Conservation (phyloP, 2,797 vertebrate genomes). For the Macrochelys suwanniensis region DNA sequence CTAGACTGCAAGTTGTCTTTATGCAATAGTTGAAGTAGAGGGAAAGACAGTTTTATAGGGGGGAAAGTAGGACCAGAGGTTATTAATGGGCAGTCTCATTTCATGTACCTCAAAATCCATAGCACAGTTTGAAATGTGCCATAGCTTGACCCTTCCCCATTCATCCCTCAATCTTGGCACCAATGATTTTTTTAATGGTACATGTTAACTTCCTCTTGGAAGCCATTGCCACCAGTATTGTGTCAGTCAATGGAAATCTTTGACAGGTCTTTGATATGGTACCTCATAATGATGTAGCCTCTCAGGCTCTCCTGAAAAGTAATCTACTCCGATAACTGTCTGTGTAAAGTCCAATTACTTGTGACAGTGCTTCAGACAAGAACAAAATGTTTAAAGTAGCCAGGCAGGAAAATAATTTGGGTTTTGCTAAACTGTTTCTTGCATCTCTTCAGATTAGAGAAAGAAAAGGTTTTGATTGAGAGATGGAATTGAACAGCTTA, state of each 20-base stretch:
- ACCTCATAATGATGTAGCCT: not conserved
- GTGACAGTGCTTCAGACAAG: not conserved
- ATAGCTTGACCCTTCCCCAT: not conserved
- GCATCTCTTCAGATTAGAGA: not conserved
- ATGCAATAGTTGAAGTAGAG: not conserved
- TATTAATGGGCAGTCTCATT: not conserved
- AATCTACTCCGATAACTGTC: not conserved
- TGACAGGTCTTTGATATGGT: not conserved
- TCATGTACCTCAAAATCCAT: not conserved
- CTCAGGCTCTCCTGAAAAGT: not conserved
- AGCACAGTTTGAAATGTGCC: not conserved
- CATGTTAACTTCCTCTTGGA: not conserved
- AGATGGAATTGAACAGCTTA: not conserved
- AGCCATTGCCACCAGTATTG: not conserved
- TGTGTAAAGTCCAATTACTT: slow-evolving; percentile 9
- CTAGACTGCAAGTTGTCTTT: not conserved
- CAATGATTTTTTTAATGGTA: not conserved
- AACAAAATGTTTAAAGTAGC: not conserved
- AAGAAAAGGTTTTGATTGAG: not conserved
- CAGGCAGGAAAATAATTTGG: not conserved
- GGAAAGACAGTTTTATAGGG: not conserved
- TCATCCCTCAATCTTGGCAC: not conserved
- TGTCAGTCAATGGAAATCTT: not conserved
- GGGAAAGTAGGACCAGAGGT: not conserved
- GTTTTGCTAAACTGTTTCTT: not conserved